Evolutionary conservation across 2,888 invertebrate species (phyloP).

Genomic region (Dynastes hyllus): DNA sequence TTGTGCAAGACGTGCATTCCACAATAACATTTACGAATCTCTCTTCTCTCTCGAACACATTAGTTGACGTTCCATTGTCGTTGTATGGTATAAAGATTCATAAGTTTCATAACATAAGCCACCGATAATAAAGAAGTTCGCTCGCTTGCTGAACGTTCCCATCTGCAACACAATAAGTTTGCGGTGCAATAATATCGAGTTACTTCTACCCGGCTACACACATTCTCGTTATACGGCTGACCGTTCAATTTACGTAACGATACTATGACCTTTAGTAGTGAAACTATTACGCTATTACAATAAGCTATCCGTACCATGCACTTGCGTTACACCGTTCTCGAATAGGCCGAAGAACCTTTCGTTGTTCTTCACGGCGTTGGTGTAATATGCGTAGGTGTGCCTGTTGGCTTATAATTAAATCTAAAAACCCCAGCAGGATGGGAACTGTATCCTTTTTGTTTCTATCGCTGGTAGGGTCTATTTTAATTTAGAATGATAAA

Average conservation of each 20-base stretch:
- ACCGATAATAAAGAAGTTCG: neutral
- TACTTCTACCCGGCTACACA: neutral
- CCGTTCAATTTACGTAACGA: conserved; percentile 32
- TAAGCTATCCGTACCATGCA: conserved; percentile 20
- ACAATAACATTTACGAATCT: neutral
- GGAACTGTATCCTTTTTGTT: no score
- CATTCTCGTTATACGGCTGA: conserved; percentile 11
- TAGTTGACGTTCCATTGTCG: neutral
- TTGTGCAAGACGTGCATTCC: no score
- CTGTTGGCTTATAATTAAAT: neutral
- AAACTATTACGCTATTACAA: conserved; percentile 28
- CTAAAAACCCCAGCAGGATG: neutral
- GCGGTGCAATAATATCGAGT: neutral
- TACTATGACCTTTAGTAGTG: conserved; percentile 32
- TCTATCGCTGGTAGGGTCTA: no score
- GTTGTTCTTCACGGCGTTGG: neutral
- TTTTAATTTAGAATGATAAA: no score
- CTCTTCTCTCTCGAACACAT: neutral
- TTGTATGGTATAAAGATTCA: neutral
- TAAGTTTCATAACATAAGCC: neutral
- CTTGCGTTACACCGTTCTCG: conserved; percentile 7
- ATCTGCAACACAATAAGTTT: neutral
- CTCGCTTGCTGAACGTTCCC: neutral
- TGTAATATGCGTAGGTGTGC: conserved; percentile 9
- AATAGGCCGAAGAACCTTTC: neutral